Percentiles rank a stretch among this genome's conserved stretches.
These are phyloP conservation scores for Hydra vulgaris DNA, from an alignment of 30 jellyfish, hydroid and myxozoan genomes.

Conservation along the genomic window DNA sequence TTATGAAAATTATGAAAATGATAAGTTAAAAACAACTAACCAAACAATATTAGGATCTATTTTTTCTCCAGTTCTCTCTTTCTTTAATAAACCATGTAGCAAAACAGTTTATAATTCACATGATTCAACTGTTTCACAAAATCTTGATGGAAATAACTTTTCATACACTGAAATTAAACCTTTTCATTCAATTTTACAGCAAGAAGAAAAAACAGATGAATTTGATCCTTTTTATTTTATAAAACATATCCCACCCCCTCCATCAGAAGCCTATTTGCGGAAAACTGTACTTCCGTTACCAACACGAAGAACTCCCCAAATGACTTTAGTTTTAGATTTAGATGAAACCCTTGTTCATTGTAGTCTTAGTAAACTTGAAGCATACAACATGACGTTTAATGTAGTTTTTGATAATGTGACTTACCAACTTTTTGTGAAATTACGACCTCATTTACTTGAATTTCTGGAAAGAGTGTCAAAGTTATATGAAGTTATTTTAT, in stretches of 20 bases:
- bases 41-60: conserved; percentile 75
- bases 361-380: conserved; percentile 65
- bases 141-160: background rate
- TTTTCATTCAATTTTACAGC: conserved; percentile 19
- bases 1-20: conserved; percentile 4
- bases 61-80: conserved; percentile 92
- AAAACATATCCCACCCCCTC: conserved; percentile 76
- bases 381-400: conserved; percentile 70
- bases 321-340: conserved; percentile 80
- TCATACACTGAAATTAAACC: background rate
- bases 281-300: conserved; percentile 84
- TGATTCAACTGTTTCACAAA: background rate
- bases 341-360: conserved; percentile 98
- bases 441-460: conserved; percentile 79
- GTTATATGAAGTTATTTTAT: conserved; percentile 73
- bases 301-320: conserved; percentile 68
- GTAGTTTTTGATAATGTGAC: conserved; percentile 61
- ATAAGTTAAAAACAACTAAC: conserved; percentile 1
- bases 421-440: conserved; percentile 75
- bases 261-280: conserved; percentile 38
- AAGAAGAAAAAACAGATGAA: conserved; percentile 39
- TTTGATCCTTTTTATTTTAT: conserved; percentile 79
- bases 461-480: conserved; percentile 73
- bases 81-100: conserved; percentile 34
- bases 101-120: background rate